Percentiles rank a stretch among this genome's conserved stretches.
Evolutionary conservation across 2,797 vertebrate genomes (phyloP).

Genomic region (Oreochromis mossambicus): DNA sequence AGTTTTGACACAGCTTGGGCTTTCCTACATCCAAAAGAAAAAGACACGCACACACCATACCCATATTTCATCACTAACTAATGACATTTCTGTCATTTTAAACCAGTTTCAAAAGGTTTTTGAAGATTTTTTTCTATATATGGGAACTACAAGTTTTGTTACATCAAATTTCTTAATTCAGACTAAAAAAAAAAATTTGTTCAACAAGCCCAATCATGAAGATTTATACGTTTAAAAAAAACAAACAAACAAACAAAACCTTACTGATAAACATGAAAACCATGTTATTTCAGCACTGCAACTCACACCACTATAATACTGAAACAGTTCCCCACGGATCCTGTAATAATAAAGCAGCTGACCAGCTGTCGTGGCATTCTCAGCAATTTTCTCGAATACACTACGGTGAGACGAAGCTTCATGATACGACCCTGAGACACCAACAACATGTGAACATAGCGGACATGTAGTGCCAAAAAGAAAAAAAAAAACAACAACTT

Average conservation of each 20-base stretch:
- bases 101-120: background rate
- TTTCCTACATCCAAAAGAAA: conserved; percentile 4
- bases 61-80: background rate
- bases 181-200: background rate
- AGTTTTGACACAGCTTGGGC: background rate
- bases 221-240: background rate
- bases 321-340: conserved; percentile 24
- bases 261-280: background rate
- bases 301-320: conserved; percentile 58
- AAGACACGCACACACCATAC: conserved; percentile 1
- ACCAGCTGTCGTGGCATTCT: background rate
- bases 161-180: background rate
- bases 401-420: background rate
- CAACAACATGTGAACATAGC: conserved; percentile 15
- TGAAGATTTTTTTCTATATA: background rate
- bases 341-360: conserved; percentile 10
- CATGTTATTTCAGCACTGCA: conserved; percentile 44
- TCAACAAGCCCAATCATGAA: background rate
- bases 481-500: background rate
- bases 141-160: background rate
- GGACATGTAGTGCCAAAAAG: conserved; percentile 18
- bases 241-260: background rate
- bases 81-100: background rate
- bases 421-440: conserved; percentile 61
- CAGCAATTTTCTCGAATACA: background rate